Evolutionary conservation across 2,113 vertebrate genomes (phyloP).

Genomic region (Ifrita kowaldi): DNA sequence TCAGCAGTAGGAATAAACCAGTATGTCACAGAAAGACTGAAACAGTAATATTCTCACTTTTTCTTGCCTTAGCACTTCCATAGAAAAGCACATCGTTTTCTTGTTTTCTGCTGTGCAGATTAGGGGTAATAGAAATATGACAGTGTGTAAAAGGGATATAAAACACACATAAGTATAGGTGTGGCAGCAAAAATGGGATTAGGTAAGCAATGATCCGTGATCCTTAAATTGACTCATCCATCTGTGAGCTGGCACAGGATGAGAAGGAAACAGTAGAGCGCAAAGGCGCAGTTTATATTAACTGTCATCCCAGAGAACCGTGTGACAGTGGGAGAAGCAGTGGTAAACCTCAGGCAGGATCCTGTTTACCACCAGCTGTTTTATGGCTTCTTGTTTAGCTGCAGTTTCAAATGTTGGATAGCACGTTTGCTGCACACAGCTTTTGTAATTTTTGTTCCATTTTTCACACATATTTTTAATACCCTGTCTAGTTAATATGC

Average conservation of each 20-base stretch:
- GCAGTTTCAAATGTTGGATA: not conserved
- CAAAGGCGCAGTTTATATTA: not conserved
- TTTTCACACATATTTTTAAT: not conserved
- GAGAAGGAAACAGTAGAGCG: not conserved
- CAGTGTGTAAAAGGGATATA: not conserved
- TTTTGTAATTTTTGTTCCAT: not conserved
- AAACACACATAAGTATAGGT: not conserved
- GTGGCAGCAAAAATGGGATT: not conserved
- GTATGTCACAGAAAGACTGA: not conserved
- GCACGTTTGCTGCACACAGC: too few species aligned
- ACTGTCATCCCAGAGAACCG: not conserved
- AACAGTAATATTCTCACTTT: not conserved
- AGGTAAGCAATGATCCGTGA: not conserved
- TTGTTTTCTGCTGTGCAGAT: not conserved
- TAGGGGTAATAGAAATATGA: not conserved
- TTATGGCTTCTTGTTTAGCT: not conserved
- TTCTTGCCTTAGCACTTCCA: not conserved
- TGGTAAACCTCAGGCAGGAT: not conserved
- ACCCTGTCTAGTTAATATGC: not conserved
- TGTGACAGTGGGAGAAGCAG: not conserved
- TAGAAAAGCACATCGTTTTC: not conserved
- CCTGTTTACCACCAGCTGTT: not conserved
- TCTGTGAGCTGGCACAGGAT: rapidly evolving
- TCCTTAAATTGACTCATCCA: not conserved
- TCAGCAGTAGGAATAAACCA: not conserved